Base-by-base conservation (phyloP, 1,140 invertebrate species). In the Tribolium castaneum region DNA sequence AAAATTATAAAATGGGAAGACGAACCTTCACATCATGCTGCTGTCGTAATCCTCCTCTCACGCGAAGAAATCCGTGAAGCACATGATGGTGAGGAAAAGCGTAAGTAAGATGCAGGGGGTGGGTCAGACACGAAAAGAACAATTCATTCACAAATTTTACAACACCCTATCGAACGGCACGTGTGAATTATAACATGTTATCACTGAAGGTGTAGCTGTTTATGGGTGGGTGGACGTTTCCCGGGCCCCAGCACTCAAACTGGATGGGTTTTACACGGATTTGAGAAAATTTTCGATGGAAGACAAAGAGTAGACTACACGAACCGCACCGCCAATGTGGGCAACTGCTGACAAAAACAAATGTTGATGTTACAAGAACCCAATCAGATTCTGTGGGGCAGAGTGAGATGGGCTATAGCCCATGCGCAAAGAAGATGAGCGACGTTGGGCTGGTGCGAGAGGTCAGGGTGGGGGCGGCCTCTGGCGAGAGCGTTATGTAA, bases 281-380 rank as follows among this genome's bases (percentile, higher is more conserved):
- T 35, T 66, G 25, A 34, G 34, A 14, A 14, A 34, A 12, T 66
- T 66, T 39, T 66, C 25, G 59, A 35, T 66, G 59, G 59, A 66
- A 66, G 59, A 66, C 59, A 66, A 66, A 66, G 59, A 66, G 30
- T 30, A 66, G 59, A 66, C 59, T 66, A 66, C 59, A 14, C 59
- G 59, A 66, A 66, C 59, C 59, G 59, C 3, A 66, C 59, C 10
- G 59, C 59, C 35, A 66, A 35, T 66, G 59, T 66, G 59, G 59
- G 59, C 59, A 66, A 66, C 59, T 66, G 59, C 59, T 66, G 59
- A 66, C 59, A 66, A 66, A 66, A 66, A 66, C 59, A 66, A 66
- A 66, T 66, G 59, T 66, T 66, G 59, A 66, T 66, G 59, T 66
- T 66, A 66, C 30, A 66, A 34, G 59, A 66, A 66, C 59, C 54